A percentile compares a stretch with the other conserved stretches of the same genome.
Conservation (phyloP, 2,113 vertebrate genomes). For the Mustela nigripes region DNA sequence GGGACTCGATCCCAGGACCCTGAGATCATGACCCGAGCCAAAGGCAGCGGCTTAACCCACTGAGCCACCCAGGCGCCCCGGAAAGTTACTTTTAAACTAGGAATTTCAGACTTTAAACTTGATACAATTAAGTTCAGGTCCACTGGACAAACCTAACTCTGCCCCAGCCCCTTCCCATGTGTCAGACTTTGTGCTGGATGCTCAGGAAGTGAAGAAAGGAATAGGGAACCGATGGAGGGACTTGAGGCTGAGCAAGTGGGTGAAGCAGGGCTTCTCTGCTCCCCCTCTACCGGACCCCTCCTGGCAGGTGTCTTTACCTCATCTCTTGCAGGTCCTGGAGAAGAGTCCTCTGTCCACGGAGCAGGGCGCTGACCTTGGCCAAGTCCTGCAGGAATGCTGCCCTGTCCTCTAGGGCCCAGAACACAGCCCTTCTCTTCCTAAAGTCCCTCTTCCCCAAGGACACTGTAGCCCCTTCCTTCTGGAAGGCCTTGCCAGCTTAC, state of each 20-base stretch:
- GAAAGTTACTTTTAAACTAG: slow-evolving; percentile 5
- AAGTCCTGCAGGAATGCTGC: slow-evolving; percentile 55
- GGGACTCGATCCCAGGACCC: no score
- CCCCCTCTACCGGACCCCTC: background rate
- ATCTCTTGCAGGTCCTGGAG: slow-evolving; percentile 61
- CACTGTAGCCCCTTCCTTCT: background rate
- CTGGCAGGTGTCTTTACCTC: slow-evolving; percentile 39
- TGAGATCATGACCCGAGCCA: no score
- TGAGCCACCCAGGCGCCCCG: no score
- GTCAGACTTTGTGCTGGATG: background rate
- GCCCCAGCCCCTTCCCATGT: background rate
- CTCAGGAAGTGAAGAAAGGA: background rate
- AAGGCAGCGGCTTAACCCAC: no score
- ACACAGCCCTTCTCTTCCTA: background rate
- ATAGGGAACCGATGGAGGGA: background rate
- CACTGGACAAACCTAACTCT: background rate
- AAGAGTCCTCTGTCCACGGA: slow-evolving; percentile 60
- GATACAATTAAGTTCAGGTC: background rate
- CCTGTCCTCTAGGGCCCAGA: background rate
- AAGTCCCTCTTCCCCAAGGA: background rate
- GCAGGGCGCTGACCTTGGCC: slow-evolving; percentile 45
- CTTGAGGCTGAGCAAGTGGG: background rate
- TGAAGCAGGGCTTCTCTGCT: background rate
- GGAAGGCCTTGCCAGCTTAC: background rate
- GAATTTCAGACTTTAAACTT: slow-evolving; percentile 28